These are phyloP conservation scores for Acronicta aceris DNA, from an alignment of 2,888 invertebrate species.

Conservation along the genomic window DNA sequence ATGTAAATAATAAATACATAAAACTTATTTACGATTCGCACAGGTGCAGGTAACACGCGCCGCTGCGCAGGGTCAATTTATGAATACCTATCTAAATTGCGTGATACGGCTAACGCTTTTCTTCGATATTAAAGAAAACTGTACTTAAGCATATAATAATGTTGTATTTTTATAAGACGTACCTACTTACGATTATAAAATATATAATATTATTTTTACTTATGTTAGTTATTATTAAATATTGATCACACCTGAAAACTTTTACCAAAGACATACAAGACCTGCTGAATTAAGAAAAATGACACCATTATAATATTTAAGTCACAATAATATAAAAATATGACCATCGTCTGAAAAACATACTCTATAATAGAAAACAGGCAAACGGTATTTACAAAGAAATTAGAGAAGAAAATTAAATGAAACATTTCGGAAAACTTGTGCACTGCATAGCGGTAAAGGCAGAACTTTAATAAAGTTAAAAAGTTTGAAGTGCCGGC, in stretches of 20 bases:
- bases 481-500: constrained; percentile 50
- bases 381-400: constrained; percentile 43
- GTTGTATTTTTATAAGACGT: too few species aligned
- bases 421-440: constrained; percentile 46
- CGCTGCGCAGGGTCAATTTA: constrained; percentile 59
- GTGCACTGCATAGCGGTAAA: constrained; percentile 33
- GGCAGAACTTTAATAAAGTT: constrained; percentile 51
- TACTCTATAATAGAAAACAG: constrained; percentile 29
- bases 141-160: too few species aligned
- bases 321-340: not conserved
- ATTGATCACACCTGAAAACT: too few species aligned
- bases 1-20: constrained; percentile 67
- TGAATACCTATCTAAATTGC: constrained; percentile 65
- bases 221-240: too few species aligned
- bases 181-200: too few species aligned
- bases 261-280: too few species aligned
- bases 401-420: constrained; percentile 41
- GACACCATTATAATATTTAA: not conserved
- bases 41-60: constrained; percentile 62
- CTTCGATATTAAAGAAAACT: constrained; percentile 22
- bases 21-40: constrained; percentile 66
- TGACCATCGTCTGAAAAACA: constrained; percentile 8
- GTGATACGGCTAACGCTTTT: constrained; percentile 28
- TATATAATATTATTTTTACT: too few species aligned
- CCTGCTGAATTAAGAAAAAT: too few species aligned